Evolutionary conservation across 2,113 vertebrate genomes (phyloP).

Genomic region (Megatriorchis doriae): DNA sequence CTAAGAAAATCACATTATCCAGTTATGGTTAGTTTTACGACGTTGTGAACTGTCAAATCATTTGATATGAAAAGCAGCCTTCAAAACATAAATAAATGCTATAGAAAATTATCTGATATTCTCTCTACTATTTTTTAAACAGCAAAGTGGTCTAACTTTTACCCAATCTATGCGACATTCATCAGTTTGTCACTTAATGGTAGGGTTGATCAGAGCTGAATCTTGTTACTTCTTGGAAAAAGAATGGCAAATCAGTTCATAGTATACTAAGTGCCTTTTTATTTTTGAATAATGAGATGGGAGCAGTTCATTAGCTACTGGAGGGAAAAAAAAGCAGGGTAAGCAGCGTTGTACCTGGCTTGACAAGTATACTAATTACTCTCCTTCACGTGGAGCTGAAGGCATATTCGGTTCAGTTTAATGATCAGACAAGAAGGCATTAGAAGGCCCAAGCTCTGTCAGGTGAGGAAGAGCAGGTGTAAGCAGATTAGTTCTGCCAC

Average conservation of each 20-base stretch:
- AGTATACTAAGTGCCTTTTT: slow-evolving; percentile 83
- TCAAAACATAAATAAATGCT: background rate
- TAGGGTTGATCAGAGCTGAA: slow-evolving; percentile 75
- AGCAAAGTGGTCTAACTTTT: slow-evolving; percentile 61
- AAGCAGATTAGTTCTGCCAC: slow-evolving; percentile 99
- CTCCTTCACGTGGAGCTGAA: slow-evolving; percentile 90
- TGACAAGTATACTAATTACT: slow-evolving; percentile 99
- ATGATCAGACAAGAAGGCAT: slow-evolving; percentile 88
- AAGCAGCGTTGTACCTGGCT: slow-evolving; percentile 91
- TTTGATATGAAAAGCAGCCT: slow-evolving; percentile 1
- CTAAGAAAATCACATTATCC: slow-evolving; percentile 1
- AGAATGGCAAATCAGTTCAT: slow-evolving; percentile 77
- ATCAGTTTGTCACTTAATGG: slow-evolving; percentile 77
- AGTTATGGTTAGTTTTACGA: background rate
- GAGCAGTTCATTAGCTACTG: slow-evolving; percentile 87
- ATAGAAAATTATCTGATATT: slow-evolving; percentile 25
- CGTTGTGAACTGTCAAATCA: background rate
- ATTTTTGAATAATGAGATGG: slow-evolving; percentile 88
- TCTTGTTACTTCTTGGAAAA: slow-evolving; percentile 78
- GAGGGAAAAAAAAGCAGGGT: slow-evolving; percentile 81
- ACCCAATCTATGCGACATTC: slow-evolving; percentile 58
- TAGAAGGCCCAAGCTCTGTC: slow-evolving; percentile 82
- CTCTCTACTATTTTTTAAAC: slow-evolving; percentile 23
- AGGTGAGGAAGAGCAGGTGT: slow-evolving; percentile 93
- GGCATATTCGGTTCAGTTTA: slow-evolving; percentile 88